phyloP scores from a whole-genome alignment of 2,888 invertebrate genomes.

The Amblyjoppa fuscipennis region DNA sequence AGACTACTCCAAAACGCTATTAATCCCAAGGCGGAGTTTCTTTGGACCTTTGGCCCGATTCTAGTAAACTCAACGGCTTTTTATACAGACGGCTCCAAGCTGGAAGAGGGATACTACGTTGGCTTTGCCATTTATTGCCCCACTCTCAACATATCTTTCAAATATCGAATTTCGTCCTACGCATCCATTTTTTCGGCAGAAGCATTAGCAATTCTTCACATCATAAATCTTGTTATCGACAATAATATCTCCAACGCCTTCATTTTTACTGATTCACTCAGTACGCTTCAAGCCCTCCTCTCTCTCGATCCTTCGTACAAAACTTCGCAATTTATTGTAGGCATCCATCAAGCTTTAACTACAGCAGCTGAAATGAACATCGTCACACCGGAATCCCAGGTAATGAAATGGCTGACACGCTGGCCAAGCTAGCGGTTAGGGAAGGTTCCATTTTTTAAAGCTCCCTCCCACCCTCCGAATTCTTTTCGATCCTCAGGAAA shows the following conservation, averaged over 20 bases:
- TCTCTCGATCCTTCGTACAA: neutral
- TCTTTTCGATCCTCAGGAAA: neutral
- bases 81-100: slow-evolving; percentile 63
- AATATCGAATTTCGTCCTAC: slow-evolving; percentile 13
- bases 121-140: slow-evolving; percentile 49
- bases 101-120: neutral
- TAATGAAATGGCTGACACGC: slow-evolving; percentile 25
- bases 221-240: neutral
- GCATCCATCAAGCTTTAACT: neutral
- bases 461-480: neutral
- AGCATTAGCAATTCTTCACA: slow-evolving; percentile 33
- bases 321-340: slow-evolving; percentile 13
- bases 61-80: slow-evolving; percentile 26
- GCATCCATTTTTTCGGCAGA: slow-evolving; percentile 63
- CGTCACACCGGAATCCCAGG: slow-evolving; percentile 8
- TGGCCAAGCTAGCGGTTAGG: slow-evolving; percentile 22
- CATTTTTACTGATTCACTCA: slow-evolving; percentile 47
- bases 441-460: neutral
- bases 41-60: neutral
- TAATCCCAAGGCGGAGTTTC: neutral
- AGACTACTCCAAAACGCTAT: neutral
- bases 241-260: slow-evolving; percentile 11
- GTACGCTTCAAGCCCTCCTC: slow-evolving; percentile 3
- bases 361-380: neutral
- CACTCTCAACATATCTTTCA: slow-evolving; percentile 5